Base-by-base conservation (phyloP, 2,113 vertebrate species). In the Orycteropus afer region DNA sequence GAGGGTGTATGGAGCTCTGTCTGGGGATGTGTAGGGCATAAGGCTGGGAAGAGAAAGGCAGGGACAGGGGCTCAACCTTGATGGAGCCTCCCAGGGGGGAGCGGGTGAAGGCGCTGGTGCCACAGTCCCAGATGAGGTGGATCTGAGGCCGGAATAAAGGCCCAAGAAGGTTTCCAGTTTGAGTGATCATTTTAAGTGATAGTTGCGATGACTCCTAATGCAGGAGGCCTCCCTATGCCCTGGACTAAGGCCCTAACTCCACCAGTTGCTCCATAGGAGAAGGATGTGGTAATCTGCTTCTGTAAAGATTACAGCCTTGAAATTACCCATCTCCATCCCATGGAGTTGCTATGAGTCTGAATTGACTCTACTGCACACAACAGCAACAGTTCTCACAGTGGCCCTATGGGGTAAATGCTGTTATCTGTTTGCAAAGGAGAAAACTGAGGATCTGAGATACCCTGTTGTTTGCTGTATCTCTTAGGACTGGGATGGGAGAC, bases 21-120 rank as follows among this genome's bases (percentile, higher is more conserved):
- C 53, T 69, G 47, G 82, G 69, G 49, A 23, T 22, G 0, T 0
- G 34, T 4, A 42, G 14, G 9, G 42, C 9, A 0, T 32, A 18
- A 29, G 45, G 20, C 0, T 13, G 45, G 34, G 7, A 3, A 13
- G 14, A n/a, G 51, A 23, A 22, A 4, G n/a, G 78, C 2, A 4
- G 47, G 25, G 59, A 78, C 29, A 51, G n/a, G 53, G 34, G 34
- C 25, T 12, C 27, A 3, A 8, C 32, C n/a, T 29, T 11, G 14
- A 27, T 9, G 17, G 34, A 74, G 37, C 7, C 20, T 34, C n/a
- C n/a, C 18, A n/a, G 29, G 14, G 20, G 13, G 23, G 17, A n/a
- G 32, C 47, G 27, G 67, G 51, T 51, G 51, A 74, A 80, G 37
- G 8, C 42, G 67, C 32, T n/a, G 4, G 37, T 71, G 23, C 10